Percentiles rank a stretch among this genome's conserved stretches.
Conservation (phyloP, 2,888 invertebrate species). For the Sepioteuthis lessoniana region DNA sequence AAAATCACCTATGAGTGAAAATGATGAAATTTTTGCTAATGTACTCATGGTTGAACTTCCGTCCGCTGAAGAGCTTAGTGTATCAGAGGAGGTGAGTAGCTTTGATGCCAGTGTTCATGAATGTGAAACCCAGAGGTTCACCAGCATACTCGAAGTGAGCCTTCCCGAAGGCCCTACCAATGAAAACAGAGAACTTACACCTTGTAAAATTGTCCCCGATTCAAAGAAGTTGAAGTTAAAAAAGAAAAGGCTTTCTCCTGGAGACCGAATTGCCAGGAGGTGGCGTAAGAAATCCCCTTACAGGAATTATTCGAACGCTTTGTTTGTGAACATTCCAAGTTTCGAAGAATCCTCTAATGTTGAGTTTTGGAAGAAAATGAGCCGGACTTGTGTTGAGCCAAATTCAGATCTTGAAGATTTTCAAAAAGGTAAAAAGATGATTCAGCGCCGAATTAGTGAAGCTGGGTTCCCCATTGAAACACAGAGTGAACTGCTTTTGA, state of each 20-base stretch:
- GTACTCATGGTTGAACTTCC: constrained; percentile 45
- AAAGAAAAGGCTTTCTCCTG: constrained; percentile 35
- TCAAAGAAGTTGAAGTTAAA: not conserved
- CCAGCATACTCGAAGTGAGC: constrained; percentile 11
- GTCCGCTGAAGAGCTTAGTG: not conserved
- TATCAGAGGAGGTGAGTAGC: not conserved
- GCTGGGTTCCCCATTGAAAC: constrained; percentile 42
- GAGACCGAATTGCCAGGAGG: constrained; percentile 37
- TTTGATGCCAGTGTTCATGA: not conserved
- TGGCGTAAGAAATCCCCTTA: constrained; percentile 8
- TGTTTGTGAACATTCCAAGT: constrained; percentile 37
- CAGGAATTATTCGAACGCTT: constrained; percentile 37
- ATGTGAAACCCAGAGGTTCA: not conserved
- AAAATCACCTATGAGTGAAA: constrained; percentile 1
- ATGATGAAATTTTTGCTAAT: constrained; percentile 47
- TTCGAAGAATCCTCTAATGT: not conserved
- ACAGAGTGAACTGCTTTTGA: constrained; percentile 16
- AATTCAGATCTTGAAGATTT: constrained; percentile 15
- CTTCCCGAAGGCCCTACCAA: not conserved
- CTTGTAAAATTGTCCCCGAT: not conserved
- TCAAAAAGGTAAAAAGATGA: not conserved
- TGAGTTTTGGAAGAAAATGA: constrained; percentile 35
- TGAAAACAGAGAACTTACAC: not conserved
- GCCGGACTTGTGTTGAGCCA: not conserved
- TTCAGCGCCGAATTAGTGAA: constrained; percentile 38